Percentiles rank a stretch among this genome's conserved stretches.
Conservation (phyloP, 2,888 invertebrate genomes). For the Eubasilissa splendida region DNA sequence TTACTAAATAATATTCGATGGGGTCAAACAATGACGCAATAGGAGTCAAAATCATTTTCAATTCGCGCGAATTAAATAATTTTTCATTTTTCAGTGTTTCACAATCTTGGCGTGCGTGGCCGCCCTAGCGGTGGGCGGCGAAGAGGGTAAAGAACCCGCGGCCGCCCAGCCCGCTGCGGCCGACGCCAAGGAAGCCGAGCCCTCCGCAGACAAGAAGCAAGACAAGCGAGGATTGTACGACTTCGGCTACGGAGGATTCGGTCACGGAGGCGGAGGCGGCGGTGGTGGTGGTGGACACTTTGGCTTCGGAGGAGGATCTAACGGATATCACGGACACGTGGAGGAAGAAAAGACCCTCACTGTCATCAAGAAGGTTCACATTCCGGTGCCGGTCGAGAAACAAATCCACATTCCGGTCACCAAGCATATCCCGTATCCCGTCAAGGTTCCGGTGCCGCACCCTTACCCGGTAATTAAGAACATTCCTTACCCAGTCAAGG, state of each 20-base stretch:
- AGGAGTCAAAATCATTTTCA: neutral
- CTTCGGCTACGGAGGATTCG: conserved; percentile 68
- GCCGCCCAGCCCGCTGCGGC: conserved; percentile 63
- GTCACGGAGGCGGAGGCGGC: conserved; percentile 61
- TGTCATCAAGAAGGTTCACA: conserved; percentile 80
- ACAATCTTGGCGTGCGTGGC: conserved; percentile 58
- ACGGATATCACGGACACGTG: conserved; percentile 61
- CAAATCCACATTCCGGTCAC: conserved; percentile 78
- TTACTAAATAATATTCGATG: no score
- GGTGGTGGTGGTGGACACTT: conserved; percentile 64
- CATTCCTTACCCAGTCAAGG: conserved; percentile 78
- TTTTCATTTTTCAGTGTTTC: conserved; percentile 53
- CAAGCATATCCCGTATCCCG: conserved; percentile 78
- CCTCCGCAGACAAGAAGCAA: conserved; percentile 71
- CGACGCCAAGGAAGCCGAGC: conserved; percentile 65
- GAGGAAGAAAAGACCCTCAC: conserved; percentile 78
- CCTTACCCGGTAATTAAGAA: conserved; percentile 82
- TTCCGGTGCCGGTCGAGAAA: conserved; percentile 83
- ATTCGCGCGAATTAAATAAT: neutral
- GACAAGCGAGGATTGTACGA: conserved; percentile 74
- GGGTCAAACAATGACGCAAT: no score
- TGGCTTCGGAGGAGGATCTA: conserved; percentile 65
- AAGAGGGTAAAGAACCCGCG: conserved; percentile 70
- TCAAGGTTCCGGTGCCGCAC: conserved; percentile 80
- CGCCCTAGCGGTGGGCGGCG: conserved; percentile 74